Base-by-base conservation (phyloP, 1,140 invertebrate genomes). In the Drosophila kanapiae region DNA sequence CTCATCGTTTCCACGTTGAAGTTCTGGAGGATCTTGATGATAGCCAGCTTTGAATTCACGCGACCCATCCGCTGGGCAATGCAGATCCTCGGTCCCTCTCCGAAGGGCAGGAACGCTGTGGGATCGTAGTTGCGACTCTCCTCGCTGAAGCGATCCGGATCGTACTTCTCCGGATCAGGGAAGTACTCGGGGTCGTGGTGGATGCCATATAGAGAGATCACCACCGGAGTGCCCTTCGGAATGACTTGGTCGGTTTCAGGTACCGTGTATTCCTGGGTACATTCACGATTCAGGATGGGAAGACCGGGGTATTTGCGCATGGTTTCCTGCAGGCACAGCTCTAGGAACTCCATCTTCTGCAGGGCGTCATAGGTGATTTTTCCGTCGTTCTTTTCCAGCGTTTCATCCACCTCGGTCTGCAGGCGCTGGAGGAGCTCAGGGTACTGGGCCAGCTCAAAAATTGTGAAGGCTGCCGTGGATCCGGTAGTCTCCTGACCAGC, bases 401-500 rank as follows among this genome's bases (percentile, higher is more conserved):
- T 91, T 29, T 93, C 79, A 33, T 93, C 78, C 4, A 96, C 94
- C 92, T 96, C 96, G 8, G 93, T 62, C 14, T 94, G 90, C 0
- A 96, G 79, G 68, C 93, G 94, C 27, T 94, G 81, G 58, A 96
- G 95, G 14, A 95, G 93, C 5, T 95, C 93, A 3, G 93, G 93
- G 84, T 96, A 93, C 42, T 93, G 87, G 0, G 96, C 94, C 49
- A 96, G 87, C 78, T 94, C 94, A 71, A 94, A 95, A 1, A 95
- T 67, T 3, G 94, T 93, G 64, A 95, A 95, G 29, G 94, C 93
- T 3, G 96, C 93, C 0, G 95, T 94, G 3, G 94, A 94, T 3
- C 95, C 94, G 0, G 96, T 96, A 0, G 96, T 96, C 76, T 96
- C 96, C 84, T 95, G 96, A n/a, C 96, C 96, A 40, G 95, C 96